Conservation (phyloP, 2,113 vertebrate species). For the Heterocephalus glaber region DNA sequence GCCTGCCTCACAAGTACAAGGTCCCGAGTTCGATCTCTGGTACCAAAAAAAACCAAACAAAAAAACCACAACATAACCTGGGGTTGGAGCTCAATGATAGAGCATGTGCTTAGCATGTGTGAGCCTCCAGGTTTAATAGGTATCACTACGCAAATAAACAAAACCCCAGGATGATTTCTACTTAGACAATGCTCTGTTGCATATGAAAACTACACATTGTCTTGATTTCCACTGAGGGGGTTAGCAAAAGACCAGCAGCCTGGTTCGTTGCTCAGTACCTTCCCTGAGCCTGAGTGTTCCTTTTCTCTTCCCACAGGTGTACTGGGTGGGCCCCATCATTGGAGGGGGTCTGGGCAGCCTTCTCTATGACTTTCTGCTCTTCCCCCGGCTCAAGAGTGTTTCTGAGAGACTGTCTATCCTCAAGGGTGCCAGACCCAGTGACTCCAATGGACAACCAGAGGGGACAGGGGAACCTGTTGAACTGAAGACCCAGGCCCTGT, state of each 20-base stretch:
- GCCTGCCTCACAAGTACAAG: too few species aligned
- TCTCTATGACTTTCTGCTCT: constrained; percentile 94
- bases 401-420: constrained; percentile 94
- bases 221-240: not conserved
- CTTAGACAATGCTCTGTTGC: not conserved
- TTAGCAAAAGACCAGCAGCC: not conserved
- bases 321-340: constrained; percentile 95
- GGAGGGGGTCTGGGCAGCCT: constrained; percentile 91
- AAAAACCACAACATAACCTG: not conserved
- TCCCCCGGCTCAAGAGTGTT: constrained; percentile 92
- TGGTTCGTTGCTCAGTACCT: not conserved
- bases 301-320: constrained; percentile 87
- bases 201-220: not conserved
- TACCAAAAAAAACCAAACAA: too few species aligned
- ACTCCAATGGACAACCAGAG: constrained; percentile 88
- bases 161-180: constrained; percentile 1
- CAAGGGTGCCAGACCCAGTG: constrained; percentile 89
- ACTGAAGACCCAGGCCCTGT: constrained; percentile 94
- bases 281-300: not conserved
- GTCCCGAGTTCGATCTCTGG: not conserved
- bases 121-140: not conserved
- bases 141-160: not conserved
- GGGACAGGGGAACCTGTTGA: constrained; percentile 90
- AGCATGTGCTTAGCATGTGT: not conserved
- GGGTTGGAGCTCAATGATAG: not conserved